These are phyloP conservation scores for Melanerpes aurifrons DNA, from an alignment of 2,113 vertebrate genomes.

Conservation along the genomic window DNA sequence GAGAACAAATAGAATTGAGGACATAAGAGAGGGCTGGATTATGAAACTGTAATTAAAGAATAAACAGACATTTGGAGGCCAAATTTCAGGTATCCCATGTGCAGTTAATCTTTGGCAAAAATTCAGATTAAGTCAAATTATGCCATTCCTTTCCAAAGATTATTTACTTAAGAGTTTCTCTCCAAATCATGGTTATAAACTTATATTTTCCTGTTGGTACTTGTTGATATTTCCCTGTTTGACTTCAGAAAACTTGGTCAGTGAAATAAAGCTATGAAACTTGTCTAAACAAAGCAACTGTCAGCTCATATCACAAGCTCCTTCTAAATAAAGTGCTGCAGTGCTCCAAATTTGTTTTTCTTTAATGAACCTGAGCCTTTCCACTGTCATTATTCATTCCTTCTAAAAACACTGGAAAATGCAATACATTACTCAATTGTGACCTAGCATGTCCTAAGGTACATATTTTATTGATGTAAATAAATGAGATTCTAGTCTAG, in stretches of 20 bases:
- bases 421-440: slow-evolving; percentile 64
- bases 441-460: slow-evolving; percentile 64
- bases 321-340: slow-evolving; percentile 71
- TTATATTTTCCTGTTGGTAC: slow-evolving; percentile 55
- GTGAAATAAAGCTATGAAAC: slow-evolving; percentile 72
- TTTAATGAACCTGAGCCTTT: slow-evolving; percentile 74
- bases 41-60: not conserved
- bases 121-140: slow-evolving; percentile 15
- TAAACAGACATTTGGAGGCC: not conserved
- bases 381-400: slow-evolving; percentile 74
- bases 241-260: slow-evolving; percentile 64
- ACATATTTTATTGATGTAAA: slow-evolving; percentile 77
- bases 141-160: slow-evolving; percentile 1
- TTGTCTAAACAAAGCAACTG: slow-evolving; percentile 80
- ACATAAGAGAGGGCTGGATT: not conserved
- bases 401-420: slow-evolving; percentile 74
- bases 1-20: not conserved
- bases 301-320: slow-evolving; percentile 68
- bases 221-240: slow-evolving; percentile 49
- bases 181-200: not conserved
- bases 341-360: slow-evolving; percentile 74
- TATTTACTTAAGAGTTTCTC: slow-evolving; percentile 18
- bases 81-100: not conserved
- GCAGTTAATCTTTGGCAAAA: not conserved
- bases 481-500: slow-evolving; percentile 69